Conservation (phyloP, 2,113 vertebrate genomes). For the rabbit (Oryctolagus cuniculus) region DNA sequence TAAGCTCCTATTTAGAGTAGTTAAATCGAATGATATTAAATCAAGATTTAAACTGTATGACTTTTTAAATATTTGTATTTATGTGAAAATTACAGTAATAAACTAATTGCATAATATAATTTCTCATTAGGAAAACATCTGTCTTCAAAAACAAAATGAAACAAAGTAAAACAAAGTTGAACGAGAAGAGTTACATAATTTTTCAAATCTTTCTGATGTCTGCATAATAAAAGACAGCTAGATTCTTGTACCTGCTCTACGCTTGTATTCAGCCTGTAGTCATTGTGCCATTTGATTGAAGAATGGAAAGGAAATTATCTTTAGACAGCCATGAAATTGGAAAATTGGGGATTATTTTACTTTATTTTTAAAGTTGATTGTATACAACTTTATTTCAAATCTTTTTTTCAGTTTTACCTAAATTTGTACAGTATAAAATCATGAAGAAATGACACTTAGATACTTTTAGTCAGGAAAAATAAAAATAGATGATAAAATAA, state of each 20-base stretch:
- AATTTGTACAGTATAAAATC: no score
- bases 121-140: conserved; percentile 12
- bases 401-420: no score
- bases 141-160: background rate
- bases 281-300: background rate
- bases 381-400: no score
- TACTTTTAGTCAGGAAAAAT: no score
- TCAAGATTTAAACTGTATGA: background rate
- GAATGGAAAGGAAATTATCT: background rate
- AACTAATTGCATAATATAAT: background rate
- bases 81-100: background rate
- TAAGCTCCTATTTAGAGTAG: background rate
- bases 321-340: background rate
- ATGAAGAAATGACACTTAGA: no score
- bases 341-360: background rate
- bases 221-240: background rate
- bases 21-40: background rate
- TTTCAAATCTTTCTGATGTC: background rate
- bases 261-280: background rate
- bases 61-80: background rate
- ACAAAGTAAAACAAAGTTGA: background rate
- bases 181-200: background rate
- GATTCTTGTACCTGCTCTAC: background rate
- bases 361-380: background rate
- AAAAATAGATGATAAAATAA: no score